Percentiles rank a stretch among this genome's conserved stretches.
These are phyloP conservation scores for Synergus umbraculus DNA, from an alignment of 2,888 invertebrate genomes.

Conservation along the genomic window DNA sequence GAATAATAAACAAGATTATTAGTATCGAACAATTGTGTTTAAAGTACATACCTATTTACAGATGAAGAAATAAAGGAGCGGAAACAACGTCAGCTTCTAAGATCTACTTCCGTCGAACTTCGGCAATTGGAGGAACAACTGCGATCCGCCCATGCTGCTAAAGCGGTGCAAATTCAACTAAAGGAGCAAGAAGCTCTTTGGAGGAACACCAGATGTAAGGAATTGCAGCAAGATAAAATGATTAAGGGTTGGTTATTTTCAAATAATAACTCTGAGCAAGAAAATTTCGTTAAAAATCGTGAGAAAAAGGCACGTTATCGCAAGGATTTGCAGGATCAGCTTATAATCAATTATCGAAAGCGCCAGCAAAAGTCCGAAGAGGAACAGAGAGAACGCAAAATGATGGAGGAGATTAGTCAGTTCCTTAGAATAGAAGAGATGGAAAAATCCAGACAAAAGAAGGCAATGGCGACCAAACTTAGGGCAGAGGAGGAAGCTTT, in stretches of 20 bases:
- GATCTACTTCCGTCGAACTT: slow-evolving; percentile 24
- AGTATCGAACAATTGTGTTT: not conserved
- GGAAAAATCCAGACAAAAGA: slow-evolving; percentile 25
- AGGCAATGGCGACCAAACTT: not conserved
- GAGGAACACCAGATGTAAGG: slow-evolving; percentile 9
- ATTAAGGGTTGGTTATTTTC: slow-evolving; percentile 14
- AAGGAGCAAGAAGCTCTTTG: not conserved
- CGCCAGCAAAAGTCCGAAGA: slow-evolving; percentile 44
- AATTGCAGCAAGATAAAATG: slow-evolving; percentile 6
- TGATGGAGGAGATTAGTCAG: slow-evolving; percentile 36
- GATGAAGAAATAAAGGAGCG: not conserved
- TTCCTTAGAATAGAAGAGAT: slow-evolving; percentile 16
- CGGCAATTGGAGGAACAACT: slow-evolving; percentile 18
- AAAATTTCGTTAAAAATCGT: slow-evolving; percentile 15
- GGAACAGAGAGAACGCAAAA: slow-evolving; percentile 2
- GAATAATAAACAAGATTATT: not conserved
- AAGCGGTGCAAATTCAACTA: slow-evolving; percentile 10
- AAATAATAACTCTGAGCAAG: slow-evolving; percentile 10
- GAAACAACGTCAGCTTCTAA: slow-evolving; percentile 14
- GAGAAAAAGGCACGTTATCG: slow-evolving; percentile 38
- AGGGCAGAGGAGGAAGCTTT: slow-evolving; percentile 26
- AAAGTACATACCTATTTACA: not conserved
- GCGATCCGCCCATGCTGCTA: not conserved
- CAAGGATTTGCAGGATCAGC: slow-evolving; percentile 38
- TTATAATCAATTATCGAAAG: slow-evolving; percentile 44